A percentile compares a stretch with the other conserved stretches of the same genome.
phyloP scores from a whole-genome alignment of 1,140 invertebrate species.

The Aphelinus atriplicis region DNA sequence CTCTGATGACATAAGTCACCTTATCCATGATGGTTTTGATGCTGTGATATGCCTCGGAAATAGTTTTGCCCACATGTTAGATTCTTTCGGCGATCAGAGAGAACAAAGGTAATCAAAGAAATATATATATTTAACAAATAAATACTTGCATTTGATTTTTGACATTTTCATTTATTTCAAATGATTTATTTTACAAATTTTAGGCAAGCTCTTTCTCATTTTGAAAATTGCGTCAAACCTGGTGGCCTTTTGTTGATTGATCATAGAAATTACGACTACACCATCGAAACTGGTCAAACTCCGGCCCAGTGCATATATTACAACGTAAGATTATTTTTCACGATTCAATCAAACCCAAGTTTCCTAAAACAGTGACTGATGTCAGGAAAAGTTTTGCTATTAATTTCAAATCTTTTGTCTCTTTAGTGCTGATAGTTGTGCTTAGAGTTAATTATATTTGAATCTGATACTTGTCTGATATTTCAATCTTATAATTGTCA shows the following conservation, averaged over 20 bases:
- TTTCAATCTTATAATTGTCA: constrained; percentile 1
- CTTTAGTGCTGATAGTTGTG: too few species aligned
- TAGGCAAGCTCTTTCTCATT: constrained; percentile 77
- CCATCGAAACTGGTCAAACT: constrained; percentile 77
- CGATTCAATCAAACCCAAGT: too few species aligned
- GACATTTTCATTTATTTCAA: neutral
- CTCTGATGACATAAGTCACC: constrained; percentile 73
- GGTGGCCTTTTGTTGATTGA: constrained; percentile 87
- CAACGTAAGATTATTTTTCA: constrained; percentile 73
- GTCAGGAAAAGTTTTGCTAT: too few species aligned
- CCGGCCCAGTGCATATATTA: constrained; percentile 87
- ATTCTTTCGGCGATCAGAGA: constrained; percentile 79
- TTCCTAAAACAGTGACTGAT: too few species aligned
- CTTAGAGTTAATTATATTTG: too few species aligned
- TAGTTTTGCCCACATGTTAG: constrained; percentile 88
- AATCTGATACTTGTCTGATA: too few species aligned
- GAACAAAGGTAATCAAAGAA: constrained; percentile 73
- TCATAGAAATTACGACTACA: constrained; percentile 88
- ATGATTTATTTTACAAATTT: constrained; percentile 39
- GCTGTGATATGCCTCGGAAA: constrained; percentile 89
- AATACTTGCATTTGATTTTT: constrained; percentile 1
- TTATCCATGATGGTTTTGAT: constrained; percentile 75
- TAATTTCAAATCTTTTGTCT: neutral
- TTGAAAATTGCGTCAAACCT: constrained; percentile 82
- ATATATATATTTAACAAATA: neutral